phyloP scores from a whole-genome alignment of 1,140 invertebrate genomes.

The Argopecten irradians region DNA sequence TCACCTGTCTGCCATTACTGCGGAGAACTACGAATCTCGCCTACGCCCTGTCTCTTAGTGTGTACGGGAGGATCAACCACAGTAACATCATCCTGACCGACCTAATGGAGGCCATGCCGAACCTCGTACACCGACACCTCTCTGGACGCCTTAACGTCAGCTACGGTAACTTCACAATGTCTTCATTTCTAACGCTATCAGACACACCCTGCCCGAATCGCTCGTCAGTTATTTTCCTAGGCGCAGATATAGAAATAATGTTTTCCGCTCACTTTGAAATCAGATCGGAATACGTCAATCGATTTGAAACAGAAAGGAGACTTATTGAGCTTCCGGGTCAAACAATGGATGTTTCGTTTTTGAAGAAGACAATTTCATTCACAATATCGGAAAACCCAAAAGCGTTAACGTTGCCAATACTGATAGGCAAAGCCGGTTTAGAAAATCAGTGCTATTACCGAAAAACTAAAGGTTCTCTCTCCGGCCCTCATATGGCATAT shows the following conservation, averaged over 20 bases:
- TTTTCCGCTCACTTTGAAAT: not conserved
- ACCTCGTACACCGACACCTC: not conserved
- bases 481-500: not conserved
- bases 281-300: not conserved
- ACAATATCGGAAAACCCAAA: not conserved
- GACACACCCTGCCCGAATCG: not conserved
- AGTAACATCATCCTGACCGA: not conserved
- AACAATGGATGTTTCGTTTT: not conserved
- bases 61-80: not conserved
- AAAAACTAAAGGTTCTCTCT: not conserved
- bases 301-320: not conserved
- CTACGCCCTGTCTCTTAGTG: not conserved
- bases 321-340: not conserved
- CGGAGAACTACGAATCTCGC: not conserved
- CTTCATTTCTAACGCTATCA: not conserved
- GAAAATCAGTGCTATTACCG: not conserved
- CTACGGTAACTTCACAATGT: not conserved
- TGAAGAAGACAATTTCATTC: not conserved
- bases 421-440: not conserved
- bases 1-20: not conserved
- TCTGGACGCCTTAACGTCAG: not conserved
- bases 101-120: not conserved
- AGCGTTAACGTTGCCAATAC: not conserved
- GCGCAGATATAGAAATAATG: not conserved
- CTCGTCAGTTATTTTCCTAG: not conserved